Evolutionary conservation across 1,140 invertebrate genomes (phyloP).

Genomic region (Philopotamus ludificatus): DNA sequence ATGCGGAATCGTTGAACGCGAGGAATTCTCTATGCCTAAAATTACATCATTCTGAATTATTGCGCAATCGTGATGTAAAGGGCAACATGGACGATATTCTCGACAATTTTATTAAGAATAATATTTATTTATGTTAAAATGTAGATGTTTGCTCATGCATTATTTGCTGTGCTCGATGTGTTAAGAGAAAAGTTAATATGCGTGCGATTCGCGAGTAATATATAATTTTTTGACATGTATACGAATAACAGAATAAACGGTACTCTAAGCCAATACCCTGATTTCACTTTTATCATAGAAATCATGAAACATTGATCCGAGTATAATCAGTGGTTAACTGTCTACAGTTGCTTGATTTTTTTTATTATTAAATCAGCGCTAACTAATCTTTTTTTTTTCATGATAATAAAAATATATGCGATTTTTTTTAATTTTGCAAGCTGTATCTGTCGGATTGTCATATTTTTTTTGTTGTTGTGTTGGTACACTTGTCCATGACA

Average conservation of each 20-base stretch:
- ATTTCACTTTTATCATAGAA: slow-evolving; percentile 18
- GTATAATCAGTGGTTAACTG: slow-evolving; percentile 11
- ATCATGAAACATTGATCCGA: neutral
- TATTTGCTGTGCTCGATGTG: neutral
- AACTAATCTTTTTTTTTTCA: no score
- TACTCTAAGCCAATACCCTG: slow-evolving; percentile 4
- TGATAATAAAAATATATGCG: no score
- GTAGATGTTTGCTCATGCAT: no score
- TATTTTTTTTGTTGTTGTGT: no score
- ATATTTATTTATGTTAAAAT: no score
- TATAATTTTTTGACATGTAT: neutral
- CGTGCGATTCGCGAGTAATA: neutral
- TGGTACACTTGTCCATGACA: no score
- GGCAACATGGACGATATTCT: no score
- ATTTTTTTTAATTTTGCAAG: no score
- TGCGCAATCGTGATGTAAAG: neutral
- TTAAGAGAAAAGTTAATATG: neutral
- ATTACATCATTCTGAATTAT: neutral
- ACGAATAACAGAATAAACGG: neutral
- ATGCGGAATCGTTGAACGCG: neutral
- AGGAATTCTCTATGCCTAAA: neutral
- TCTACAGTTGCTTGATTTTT: slow-evolving; percentile 9
- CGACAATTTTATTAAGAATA: no score
- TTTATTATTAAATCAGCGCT: no score
- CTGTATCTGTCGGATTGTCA: no score